A percentile compares a stretch with the other conserved stretches of the same genome.
Conservation (phyloP, 1,140 invertebrate species). For the Saccostrea glomerata region DNA sequence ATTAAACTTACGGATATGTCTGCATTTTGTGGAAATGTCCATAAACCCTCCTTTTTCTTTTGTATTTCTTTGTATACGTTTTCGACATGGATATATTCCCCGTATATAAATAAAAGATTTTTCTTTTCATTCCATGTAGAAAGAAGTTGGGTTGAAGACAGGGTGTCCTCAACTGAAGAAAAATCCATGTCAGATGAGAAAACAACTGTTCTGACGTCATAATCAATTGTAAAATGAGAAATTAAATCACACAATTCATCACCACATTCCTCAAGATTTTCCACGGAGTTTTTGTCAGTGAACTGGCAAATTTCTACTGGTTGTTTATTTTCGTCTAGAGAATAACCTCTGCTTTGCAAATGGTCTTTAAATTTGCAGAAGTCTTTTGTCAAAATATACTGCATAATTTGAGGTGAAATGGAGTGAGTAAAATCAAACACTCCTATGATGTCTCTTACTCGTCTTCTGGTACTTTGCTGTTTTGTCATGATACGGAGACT, state of each 20-base stretch:
- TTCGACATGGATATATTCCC: background rate
- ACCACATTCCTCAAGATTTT: background rate
- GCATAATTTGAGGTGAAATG: constrained; percentile 37
- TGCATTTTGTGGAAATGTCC: background rate
- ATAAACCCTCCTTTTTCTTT: background rate
- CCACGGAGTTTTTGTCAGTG: background rate
- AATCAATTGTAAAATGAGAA: background rate
- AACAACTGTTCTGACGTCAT: background rate
- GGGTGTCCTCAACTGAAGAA: background rate
- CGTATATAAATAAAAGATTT: background rate
- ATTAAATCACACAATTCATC: background rate
- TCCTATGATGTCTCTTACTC: constrained; percentile 49
- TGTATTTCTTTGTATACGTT: background rate
- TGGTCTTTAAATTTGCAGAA: constrained; percentile 35
- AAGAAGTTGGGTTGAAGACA: background rate
- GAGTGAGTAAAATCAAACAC: constrained; percentile 44
- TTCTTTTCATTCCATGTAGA: background rate
- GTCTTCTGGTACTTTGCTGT: constrained; percentile 46
- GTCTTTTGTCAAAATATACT: constrained; percentile 41
- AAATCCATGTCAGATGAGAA: background rate
- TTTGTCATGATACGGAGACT: background rate
- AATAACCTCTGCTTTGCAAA: background rate
- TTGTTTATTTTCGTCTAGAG: background rate
- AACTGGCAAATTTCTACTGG: background rate
- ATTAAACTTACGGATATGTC: background rate